Base-by-base conservation (phyloP, 2,797 vertebrate species). In the Choloepus didactylus region DNA sequence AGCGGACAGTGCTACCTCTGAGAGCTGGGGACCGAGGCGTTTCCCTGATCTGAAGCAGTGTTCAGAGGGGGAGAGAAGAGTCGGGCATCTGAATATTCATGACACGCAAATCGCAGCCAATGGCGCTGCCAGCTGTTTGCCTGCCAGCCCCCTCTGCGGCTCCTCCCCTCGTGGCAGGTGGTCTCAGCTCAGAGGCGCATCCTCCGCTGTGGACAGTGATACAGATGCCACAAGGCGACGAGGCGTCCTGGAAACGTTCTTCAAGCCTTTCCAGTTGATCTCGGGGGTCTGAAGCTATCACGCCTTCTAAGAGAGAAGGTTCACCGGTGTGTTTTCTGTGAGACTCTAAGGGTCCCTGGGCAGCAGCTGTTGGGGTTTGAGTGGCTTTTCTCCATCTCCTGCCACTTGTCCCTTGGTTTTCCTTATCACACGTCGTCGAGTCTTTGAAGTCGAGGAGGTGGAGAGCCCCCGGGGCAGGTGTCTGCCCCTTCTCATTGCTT, bases 21-120 rank as follows among this genome's bases (percentile, higher is more conserved):
- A 25, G 56, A 4, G 6, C 11, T 2, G 23, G 0, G 4, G 19
- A 25, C 3, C 6, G 1, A 0, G 8, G 15, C 0, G 0, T 14
- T 15, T 84, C 27, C 44, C 9, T 2, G 9, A 44, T 51, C 29
- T 9, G 16, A 14, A 73, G 54, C 1, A 19, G 5, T 1, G 16
- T 15, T 41, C 41, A 9, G 15, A 41, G 41, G 16, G 64, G 8
- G n/a, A 10, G 49, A 2, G 60, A 2, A 18, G 15, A 9, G 35
- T 16, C 54, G 41, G 31, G 3, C 1, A 0, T 51, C 27, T 94
- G 85, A 77, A 92, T 66, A 85, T 73, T 79, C 54, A 59, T 49
- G 79, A 54, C 5, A 31, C 54, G 67, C 56, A 82, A 66, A 93
- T 35, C 3, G 0, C 9, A 9, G 75, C 25, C 41, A 12, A 4